Conservation (phyloP, 2,888 invertebrate species). For the Drosophila glabriapex region DNA sequence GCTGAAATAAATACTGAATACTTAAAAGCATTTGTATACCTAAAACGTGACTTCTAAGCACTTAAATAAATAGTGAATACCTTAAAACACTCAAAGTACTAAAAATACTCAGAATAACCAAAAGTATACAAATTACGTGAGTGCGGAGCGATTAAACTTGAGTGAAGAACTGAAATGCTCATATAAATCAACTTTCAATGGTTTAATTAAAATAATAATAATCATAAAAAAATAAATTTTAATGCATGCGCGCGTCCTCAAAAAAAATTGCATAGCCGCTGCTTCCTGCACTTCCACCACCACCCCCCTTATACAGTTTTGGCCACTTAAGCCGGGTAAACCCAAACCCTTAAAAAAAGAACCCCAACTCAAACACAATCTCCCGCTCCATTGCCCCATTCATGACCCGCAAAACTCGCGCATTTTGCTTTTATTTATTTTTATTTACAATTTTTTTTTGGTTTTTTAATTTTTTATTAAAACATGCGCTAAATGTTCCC, state of each 20-base stretch:
- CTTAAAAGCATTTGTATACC: background rate
- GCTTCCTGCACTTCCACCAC: constrained; percentile 6
- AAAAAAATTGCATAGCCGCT: constrained; percentile 38
- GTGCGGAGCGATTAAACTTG: constrained; percentile 11
- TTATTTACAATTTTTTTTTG: constrained; percentile 11
- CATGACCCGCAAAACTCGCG: constrained; percentile 34
- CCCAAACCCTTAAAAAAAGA: background rate
- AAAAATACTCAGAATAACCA: background rate
- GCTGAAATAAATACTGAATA: background rate
- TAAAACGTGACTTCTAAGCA: background rate
- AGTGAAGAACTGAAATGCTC: constrained; percentile 7
- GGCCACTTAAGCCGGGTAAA: constrained; percentile 47
- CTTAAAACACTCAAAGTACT: constrained; percentile 1
- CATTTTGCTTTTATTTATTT: constrained; percentile 35
- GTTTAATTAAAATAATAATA: constrained; percentile 31
- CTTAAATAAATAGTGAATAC: background rate
- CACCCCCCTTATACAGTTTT: constrained; percentile 12
- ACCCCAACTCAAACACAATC: background rate
- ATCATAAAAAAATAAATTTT: constrained; percentile 24
- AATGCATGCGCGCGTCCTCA: constrained; percentile 39
- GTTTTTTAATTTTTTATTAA: constrained; percentile 54
- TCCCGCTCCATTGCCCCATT: constrained; percentile 33
- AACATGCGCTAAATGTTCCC: constrained; percentile 79
- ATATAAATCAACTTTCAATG: constrained; percentile 17
- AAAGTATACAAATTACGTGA: background rate